Percentiles rank a stretch among this genome's conserved stretches.
Conservation (phyloP, 2,797 vertebrate genomes). For the Sphenopsis melanotis region DNA sequence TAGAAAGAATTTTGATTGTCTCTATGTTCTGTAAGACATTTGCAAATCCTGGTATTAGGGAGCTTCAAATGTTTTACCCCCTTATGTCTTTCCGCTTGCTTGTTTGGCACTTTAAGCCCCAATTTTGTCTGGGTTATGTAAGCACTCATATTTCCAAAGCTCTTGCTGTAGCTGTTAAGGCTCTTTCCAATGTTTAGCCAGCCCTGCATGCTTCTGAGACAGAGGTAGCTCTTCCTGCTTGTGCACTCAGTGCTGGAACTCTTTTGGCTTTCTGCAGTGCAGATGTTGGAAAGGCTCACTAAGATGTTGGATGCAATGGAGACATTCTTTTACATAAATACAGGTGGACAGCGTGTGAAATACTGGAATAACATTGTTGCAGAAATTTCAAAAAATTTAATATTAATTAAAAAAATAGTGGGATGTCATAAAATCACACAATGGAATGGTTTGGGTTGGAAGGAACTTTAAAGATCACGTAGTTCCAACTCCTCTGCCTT, state of each 20-base stretch:
- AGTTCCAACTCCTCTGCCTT: neutral
- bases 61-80: neutral
- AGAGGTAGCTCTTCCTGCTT: neutral
- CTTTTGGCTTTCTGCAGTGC: neutral
- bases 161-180: neutral
- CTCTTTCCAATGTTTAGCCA: fast-evolving
- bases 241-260: neutral
- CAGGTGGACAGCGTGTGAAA: neutral
- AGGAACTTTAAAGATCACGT: neutral
- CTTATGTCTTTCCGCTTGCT: neutral
- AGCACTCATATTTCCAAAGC: neutral
- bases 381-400: neutral
- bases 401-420: neutral
- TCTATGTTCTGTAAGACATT: neutral
- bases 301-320: neutral
- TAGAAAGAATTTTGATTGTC: neutral
- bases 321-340: neutral
- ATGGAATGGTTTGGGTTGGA: neutral
- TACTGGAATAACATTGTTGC: neutral
- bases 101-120: neutral
- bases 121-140: neutral
- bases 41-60: neutral
- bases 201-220: neutral
- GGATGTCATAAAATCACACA: neutral
- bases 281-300: neutral